A percentile compares a stretch with the other conserved stretches of the same genome.
Conservation (phyloP, 2,888 invertebrate species). For the Mythimna vitellina region DNA sequence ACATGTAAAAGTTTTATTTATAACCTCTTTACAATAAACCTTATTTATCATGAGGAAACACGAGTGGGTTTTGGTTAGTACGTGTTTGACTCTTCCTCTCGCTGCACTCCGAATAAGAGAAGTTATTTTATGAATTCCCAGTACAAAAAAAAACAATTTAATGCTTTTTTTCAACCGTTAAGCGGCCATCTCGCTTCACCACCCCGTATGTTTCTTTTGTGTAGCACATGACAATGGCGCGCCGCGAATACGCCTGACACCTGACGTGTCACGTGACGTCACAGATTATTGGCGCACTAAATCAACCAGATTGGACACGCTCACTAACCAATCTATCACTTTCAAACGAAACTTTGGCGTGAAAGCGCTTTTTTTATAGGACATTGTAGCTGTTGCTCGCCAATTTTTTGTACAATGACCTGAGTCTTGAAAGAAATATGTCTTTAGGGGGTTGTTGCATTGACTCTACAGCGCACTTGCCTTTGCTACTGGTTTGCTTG, state of each 20-base stretch:
- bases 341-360: conserved; percentile 53
- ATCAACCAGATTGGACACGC: conserved; percentile 86
- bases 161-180: background rate
- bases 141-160: no score
- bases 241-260: conserved; percentile 74
- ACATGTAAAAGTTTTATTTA: no score
- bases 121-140: no score
- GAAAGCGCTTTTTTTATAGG: conserved; percentile 52
- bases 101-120: no score
- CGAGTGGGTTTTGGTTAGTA: no score
- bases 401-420: conserved; percentile 72
- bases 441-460: conserved; percentile 16
- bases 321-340: conserved; percentile 81
- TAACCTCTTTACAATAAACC: no score
- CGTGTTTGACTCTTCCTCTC: no score
- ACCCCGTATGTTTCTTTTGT: conserved; percentile 66
- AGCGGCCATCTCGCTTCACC: background rate
- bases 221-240: conserved; percentile 76
- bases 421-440: conserved; percentile 36
- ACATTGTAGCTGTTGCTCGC: conserved; percentile 51
- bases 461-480: background rate
- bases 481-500: background rate
- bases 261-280: conserved; percentile 82
- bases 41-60: no score
- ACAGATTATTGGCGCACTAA: conserved; percentile 86